Percentiles rank a stretch among this genome's conserved stretches.
phyloP scores from a whole-genome alignment of 2,797 vertebrate genomes.

The Crax fasciolata region DNA sequence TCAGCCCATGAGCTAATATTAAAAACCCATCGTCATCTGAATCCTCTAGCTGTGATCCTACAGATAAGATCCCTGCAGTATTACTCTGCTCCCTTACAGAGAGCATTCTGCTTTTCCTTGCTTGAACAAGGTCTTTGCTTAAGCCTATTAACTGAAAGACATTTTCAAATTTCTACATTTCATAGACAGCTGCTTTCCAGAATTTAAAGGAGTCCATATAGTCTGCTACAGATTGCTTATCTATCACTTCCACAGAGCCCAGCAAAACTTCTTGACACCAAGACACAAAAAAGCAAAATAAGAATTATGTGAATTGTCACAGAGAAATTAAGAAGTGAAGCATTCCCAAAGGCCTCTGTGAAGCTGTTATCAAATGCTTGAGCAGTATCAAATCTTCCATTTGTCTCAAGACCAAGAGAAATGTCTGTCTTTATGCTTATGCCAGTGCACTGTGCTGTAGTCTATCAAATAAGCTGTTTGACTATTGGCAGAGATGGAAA shows the following conservation, averaged over 20 bases:
- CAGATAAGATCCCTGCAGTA: background rate
- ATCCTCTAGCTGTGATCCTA: background rate
- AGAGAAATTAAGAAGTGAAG: slow-evolving; percentile 14
- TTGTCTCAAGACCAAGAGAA: slow-evolving; percentile 20
- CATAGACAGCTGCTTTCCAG: background rate
- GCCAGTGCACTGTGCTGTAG: background rate
- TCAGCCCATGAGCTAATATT: background rate
- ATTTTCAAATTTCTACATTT: slow-evolving; percentile 9
- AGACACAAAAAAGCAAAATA: background rate
- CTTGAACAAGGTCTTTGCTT: background rate
- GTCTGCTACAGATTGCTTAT: slow-evolving; percentile 13
- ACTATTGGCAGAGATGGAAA: slow-evolving; percentile 26
- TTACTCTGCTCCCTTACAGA: background rate
- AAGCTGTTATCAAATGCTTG: slow-evolving; percentile 2
- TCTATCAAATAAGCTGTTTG: slow-evolving; percentile 1
- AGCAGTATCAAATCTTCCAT: slow-evolving; percentile 1
- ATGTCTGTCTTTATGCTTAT: background rate
- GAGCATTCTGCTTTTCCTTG: background rate
- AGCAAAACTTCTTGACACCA: background rate
- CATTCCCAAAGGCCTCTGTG: background rate
- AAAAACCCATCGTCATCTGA: background rate
- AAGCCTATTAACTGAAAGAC: background rate
- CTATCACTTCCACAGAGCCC: background rate
- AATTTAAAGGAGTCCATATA: background rate
- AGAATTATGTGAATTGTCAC: background rate